Percentiles rank a stretch among this genome's conserved stretches.
Evolutionary conservation across 2,113 vertebrate species (phyloP).

Genomic region (Carlito syrichta): DNA sequence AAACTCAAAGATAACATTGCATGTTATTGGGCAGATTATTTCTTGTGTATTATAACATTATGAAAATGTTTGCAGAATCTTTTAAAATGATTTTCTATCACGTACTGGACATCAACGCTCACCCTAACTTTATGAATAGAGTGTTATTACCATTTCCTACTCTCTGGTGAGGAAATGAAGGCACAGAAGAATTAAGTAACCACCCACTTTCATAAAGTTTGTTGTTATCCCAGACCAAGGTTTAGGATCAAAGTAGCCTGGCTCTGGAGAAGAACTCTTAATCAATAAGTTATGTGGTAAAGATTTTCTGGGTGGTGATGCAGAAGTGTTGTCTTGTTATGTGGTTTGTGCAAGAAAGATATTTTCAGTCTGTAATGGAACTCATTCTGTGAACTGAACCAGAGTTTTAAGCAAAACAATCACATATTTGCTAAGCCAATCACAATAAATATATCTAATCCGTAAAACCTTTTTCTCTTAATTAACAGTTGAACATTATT

Average conservation of each 20-base stretch:
- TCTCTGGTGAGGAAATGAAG: neutral
- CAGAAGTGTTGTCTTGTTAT: neutral
- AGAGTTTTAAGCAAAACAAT: neutral
- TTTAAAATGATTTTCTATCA: neutral
- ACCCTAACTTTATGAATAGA: neutral
- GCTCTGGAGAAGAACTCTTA: neutral
- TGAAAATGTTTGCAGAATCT: neutral
- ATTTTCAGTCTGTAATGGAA: neutral
- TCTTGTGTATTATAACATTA: neutral
- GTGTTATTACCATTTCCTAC: neutral
- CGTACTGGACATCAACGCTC: neutral
- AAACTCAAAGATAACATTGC: neutral
- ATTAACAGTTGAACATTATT: constrained; percentile 73
- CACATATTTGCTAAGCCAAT: constrained; percentile 61
- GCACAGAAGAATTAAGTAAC: neutral
- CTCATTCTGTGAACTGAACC: neutral
- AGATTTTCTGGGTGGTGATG: neutral
- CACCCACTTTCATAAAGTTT: neutral
- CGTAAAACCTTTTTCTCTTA: constrained; percentile 73
- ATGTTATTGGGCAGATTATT: neutral
- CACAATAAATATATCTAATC: constrained; percentile 54
- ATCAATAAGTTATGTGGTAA: neutral
- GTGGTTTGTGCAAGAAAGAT: neutral
- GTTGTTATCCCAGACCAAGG: neutral
- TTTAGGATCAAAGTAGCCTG: neutral